phyloP scores from a whole-genome alignment of 2,113 vertebrate species.

The Indri indri region DNA sequence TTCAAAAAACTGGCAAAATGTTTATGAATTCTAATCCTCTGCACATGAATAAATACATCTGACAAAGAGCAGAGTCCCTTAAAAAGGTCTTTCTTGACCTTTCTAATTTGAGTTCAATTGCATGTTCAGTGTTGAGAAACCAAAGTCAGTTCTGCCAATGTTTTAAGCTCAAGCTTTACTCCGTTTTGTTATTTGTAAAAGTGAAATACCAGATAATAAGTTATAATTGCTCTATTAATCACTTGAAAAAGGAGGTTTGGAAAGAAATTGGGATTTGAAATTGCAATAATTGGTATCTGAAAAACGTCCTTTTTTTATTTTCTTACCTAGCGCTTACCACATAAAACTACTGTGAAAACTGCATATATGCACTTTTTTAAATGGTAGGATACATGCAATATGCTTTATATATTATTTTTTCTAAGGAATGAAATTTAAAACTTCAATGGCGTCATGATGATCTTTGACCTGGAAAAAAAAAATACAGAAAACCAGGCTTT shows the following conservation, averaged over 20 bases:
- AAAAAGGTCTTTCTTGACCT: conserved; percentile 84
- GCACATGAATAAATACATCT: conserved; percentile 91
- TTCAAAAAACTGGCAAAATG: conserved; percentile 84
- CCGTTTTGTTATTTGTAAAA: conserved; percentile 79
- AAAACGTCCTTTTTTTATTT: conserved; percentile 54
- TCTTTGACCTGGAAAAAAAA: conserved; percentile 61
- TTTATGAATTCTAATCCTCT: conserved; percentile 90
- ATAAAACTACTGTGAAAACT: conserved; percentile 51
- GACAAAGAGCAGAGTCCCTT: conserved; percentile 88
- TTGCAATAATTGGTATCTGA: conserved; percentile 76
- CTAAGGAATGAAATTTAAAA: conserved; percentile 70
- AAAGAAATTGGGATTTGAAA: conserved; percentile 78
- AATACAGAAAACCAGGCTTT: conserved; percentile 49
- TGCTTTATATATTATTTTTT: conserved; percentile 42
- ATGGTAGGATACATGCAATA: not conserved
- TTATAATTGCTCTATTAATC: conserved; percentile 88
- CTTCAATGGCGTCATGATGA: conserved; percentile 46
- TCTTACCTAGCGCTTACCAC: conserved; percentile 45
- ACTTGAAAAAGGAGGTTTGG: conserved; percentile 74
- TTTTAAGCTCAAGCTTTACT: conserved; percentile 67
- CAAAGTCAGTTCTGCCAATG: conserved; percentile 72
- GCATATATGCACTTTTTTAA: not conserved
- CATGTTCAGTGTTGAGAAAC: conserved; percentile 76
- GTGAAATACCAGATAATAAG: conserved; percentile 83
- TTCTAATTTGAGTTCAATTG: conserved; percentile 89